Evolutionary conservation across 2,113 vertebrate genomes (phyloP), one percentile per base, ranked within the genome.

Genomic region (Lepus timidus): DNA sequence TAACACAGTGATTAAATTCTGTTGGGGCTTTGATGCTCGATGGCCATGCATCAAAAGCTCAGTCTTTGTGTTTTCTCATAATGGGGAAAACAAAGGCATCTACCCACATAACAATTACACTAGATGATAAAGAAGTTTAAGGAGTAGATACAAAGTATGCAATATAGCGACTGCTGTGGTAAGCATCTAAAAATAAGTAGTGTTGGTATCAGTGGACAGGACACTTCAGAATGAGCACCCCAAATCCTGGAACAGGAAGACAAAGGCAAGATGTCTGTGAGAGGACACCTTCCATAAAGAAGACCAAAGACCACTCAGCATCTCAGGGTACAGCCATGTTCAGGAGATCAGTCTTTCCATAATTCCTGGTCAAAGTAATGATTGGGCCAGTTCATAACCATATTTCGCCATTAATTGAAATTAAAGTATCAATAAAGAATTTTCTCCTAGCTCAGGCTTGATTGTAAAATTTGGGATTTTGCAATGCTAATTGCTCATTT

Each of bases 61-160:
- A 74, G 25, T 71, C 64, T 44, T 68, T 93, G n/a, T 29, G 61
- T 86, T 74, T 92, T 22, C 20, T 94, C 19, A 94, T 58, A 95
- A 84, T 78, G 71, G 20, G 10, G 0, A 76, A 73, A 76, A 80
- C 61, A 94, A 94, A 51, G 51, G 2, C 3, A 49, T 1, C 31
- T 87, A 51, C 9, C 0, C 68, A 44, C 64, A 62, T 27, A 88
- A 51, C 29, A 20, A 22, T 79, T 62, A 75, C 49, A 74, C 16
- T 19, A 58, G 23, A 25, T 29, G 39, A 0, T 33, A 85, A 25
- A 62, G 29, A 92, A 27, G 1, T 80, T 84, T 71, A 88, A 91
- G 29, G 51, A 81, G 36, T 78, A 64, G 44, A 44, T 65, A 61
- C 8, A 92, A 93, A 91, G 12, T 62, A 55, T 71, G 33, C 19